Conservation (phyloP, 2,113 vertebrate species). For the Saccopteryx bilineata region DNA sequence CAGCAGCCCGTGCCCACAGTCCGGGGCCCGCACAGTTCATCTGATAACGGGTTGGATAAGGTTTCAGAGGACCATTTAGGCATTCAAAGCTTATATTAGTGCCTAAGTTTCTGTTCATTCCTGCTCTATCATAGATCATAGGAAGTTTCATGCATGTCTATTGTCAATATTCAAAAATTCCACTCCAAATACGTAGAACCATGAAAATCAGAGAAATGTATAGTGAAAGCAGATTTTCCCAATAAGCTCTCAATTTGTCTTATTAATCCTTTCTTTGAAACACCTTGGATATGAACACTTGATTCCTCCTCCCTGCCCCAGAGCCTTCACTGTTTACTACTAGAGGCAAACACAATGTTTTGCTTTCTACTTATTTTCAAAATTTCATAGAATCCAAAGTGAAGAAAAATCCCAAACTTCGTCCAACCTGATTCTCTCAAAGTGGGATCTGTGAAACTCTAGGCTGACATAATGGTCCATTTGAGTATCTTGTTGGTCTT, state of each 20-base stretch:
- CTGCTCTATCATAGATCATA: not conserved
- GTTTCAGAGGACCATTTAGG: not conserved
- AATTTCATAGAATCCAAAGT: not conserved
- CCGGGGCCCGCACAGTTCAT: fast-evolving
- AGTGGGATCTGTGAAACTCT: not conserved
- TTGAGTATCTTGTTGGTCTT: not conserved
- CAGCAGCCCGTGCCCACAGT: not conserved
- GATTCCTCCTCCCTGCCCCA: too few relatives aligned
- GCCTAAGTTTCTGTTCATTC: fast-evolving
- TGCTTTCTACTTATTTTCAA: not conserved
- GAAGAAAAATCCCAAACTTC: too few relatives aligned
- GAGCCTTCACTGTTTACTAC: not conserved
- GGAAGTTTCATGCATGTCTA: not conserved
- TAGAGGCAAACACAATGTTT: not conserved
- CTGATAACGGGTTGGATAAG: not conserved
- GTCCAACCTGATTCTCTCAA: too few relatives aligned
- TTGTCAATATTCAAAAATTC: too few relatives aligned
- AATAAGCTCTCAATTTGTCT: not conserved
- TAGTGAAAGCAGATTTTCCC: not conserved
- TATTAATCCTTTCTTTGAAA: not conserved
- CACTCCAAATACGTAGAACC: not conserved
- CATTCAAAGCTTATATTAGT: fast-evolving
- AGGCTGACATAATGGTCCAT: fast-evolving
- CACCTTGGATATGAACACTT: not conserved
- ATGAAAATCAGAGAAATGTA: not conserved